Percentiles rank a stretch among this genome's conserved stretches.
Conservation (phyloP, 2,113 vertebrate species). For the Columba janthina region DNA sequence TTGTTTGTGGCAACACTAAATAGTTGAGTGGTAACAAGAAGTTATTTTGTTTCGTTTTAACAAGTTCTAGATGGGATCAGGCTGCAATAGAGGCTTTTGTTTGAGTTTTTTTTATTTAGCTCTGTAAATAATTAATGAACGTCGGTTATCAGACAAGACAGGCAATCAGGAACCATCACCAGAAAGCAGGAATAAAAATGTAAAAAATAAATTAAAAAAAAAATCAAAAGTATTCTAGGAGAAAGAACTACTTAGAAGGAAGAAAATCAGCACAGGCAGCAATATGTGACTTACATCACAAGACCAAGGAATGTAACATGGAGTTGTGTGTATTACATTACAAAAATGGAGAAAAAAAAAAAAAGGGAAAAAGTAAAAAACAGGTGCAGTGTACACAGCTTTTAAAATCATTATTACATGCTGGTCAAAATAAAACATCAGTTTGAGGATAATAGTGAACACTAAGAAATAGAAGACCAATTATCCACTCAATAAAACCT, state of each 20-base stretch:
- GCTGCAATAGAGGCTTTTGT: constrained; percentile 98
- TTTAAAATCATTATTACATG: constrained; percentile 13
- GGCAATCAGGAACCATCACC: constrained; percentile 99
- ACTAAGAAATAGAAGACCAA: not conserved
- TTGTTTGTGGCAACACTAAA: constrained; percentile 69
- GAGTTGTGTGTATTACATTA: constrained; percentile 50
- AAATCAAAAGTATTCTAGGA: constrained; percentile 67
- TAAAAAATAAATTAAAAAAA: constrained; percentile 59
- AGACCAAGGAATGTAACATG: constrained; percentile 67
- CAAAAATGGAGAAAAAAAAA: constrained; percentile 36
- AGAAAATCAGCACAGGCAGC: constrained; percentile 73
- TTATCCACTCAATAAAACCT: not conserved
- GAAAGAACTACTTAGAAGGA: constrained; percentile 73
- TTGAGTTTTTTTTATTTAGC: constrained; percentile 73
- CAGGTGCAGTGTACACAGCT: constrained; percentile 9
- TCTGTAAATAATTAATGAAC: constrained; percentile 76
- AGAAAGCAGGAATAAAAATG: constrained; percentile 85
- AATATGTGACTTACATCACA: constrained; percentile 74
- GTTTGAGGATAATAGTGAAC: not conserved
- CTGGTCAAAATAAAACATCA: constrained; percentile 28
- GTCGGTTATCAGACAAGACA: constrained; percentile 95
- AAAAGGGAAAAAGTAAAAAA: not conserved
- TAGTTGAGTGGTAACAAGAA: constrained; percentile 69
- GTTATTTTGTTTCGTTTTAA: constrained; percentile 61
- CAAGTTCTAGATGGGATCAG: constrained; percentile 90